Percentiles rank a stretch among this genome's conserved stretches.
These are phyloP conservation scores for Centropyge bicolor DNA, from an alignment of 2,797 vertebrate species.

Conservation along the genomic window DNA sequence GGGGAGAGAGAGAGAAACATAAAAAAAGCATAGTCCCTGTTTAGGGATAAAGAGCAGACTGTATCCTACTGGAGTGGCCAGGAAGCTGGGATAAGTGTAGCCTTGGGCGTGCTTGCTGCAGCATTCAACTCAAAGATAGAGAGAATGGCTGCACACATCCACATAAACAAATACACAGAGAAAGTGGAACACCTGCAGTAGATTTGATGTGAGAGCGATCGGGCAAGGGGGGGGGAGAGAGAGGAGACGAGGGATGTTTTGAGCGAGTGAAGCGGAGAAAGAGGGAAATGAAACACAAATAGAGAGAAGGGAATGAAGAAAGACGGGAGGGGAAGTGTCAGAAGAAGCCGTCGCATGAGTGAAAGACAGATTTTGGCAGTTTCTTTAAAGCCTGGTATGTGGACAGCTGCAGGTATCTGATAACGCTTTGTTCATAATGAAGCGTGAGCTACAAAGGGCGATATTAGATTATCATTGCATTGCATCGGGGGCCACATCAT, in stretches of 20 bases:
- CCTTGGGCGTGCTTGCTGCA: conserved; percentile 51
- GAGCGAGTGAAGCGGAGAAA: conserved; percentile 13
- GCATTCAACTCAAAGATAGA: conserved; percentile 30
- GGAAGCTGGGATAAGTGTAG: conserved; percentile 64
- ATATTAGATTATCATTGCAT: background rate
- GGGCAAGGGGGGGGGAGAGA: background rate
- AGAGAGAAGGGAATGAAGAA: conserved; percentile 11
- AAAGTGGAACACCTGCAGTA: conserved; percentile 26
- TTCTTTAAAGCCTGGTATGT: conserved; percentile 13
- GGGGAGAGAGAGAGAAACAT: background rate
- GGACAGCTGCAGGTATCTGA: conserved; percentile 19
- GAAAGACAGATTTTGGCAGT: background rate
- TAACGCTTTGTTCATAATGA: conserved; percentile 13
- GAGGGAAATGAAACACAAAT: conserved; percentile 9
- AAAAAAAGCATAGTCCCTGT: conserved; percentile 20
- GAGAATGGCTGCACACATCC: background rate
- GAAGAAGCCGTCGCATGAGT: background rate
- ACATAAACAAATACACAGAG: conserved; percentile 7
- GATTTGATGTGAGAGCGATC: conserved; percentile 15
- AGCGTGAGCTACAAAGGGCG: background rate
- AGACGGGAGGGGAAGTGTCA: background rate
- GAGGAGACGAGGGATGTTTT: background rate
- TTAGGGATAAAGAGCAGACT: conserved; percentile 49
- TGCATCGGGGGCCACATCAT: no score
- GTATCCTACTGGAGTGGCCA: conserved; percentile 45